Evolutionary conservation across 2,888 invertebrate genomes (phyloP).

Genomic region (Cloeon dipterum): DNA sequence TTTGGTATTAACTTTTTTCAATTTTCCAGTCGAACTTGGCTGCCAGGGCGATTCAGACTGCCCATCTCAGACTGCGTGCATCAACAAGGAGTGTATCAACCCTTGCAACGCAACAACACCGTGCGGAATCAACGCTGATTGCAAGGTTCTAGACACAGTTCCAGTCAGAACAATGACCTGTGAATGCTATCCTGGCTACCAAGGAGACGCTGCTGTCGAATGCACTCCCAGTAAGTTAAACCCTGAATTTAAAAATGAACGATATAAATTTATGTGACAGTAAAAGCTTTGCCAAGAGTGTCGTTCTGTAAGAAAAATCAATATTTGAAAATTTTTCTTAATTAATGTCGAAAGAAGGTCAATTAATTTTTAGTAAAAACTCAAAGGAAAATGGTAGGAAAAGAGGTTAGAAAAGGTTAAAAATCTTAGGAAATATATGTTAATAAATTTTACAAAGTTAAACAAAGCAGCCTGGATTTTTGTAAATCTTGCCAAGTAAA

Average conservation of each 20-base stretch:
- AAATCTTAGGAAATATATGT: too few relatives aligned
- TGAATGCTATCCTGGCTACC: slow-evolving; percentile 63
- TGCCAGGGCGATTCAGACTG: slow-evolving; percentile 65
- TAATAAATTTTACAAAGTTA: too few relatives aligned
- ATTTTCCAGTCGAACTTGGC: slow-evolving; percentile 22
- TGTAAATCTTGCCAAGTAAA: too few relatives aligned
- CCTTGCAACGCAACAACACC: slow-evolving; percentile 58
- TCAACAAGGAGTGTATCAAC: slow-evolving; percentile 58
- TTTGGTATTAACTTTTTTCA: background rate
- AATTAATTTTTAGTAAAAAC: background rate
- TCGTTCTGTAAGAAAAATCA: too few relatives aligned
- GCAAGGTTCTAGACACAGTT: slow-evolving; percentile 53
- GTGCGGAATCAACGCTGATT: slow-evolving; percentile 58
- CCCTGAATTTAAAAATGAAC: too few relatives aligned
- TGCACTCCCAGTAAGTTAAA: slow-evolving; percentile 32
- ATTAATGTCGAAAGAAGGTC: background rate
- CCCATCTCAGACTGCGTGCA: slow-evolving; percentile 59
- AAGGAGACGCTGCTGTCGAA: slow-evolving; percentile 64
- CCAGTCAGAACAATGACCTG: slow-evolving; percentile 77
- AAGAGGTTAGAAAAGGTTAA: too few relatives aligned
- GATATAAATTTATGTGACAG: too few relatives aligned
- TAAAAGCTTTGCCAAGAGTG: too few relatives aligned
- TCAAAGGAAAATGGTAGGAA: too few relatives aligned
- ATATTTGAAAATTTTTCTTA: background rate
- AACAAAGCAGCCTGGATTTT: too few relatives aligned